Percentiles rank a stretch among this genome's conserved stretches.
Evolutionary conservation across 2,113 vertebrate genomes (phyloP).

Genomic region (Damaliscus lunatus): DNA sequence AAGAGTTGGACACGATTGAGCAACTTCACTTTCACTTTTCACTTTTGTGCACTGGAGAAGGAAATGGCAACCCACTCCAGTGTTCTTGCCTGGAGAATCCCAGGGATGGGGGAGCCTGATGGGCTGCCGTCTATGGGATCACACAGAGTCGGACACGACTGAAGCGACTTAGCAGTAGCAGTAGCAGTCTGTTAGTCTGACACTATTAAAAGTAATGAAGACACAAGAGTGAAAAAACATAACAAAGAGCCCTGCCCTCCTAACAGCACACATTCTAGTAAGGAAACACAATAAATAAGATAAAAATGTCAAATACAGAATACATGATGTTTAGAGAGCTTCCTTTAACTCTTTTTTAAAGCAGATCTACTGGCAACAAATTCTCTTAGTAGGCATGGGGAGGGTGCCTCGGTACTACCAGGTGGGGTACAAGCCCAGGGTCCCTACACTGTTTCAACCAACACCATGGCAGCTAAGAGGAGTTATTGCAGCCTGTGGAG

Average conservation of each 20-base stretch:
- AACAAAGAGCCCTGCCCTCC: background rate
- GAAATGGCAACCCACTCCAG: too few species aligned
- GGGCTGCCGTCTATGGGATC: too few species aligned
- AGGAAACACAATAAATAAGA: background rate
- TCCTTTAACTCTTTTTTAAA: background rate
- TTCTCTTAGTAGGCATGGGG: background rate
- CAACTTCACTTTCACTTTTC: too few species aligned
- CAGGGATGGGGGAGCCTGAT: too few species aligned
- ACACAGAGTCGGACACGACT: too few species aligned
- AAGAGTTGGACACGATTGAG: too few species aligned
- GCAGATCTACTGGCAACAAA: background rate
- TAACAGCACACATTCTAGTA: background rate
- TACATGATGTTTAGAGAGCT: background rate
- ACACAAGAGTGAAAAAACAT: background rate
- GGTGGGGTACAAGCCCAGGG: background rate
- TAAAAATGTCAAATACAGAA: background rate
- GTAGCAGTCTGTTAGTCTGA: background rate
- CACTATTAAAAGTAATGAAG: background rate
- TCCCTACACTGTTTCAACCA: background rate
- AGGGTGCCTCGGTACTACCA: background rate
- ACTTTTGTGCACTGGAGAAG: too few species aligned
- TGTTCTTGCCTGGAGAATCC: too few species aligned
- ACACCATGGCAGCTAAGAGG: too few species aligned
- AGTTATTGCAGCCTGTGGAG: background rate
- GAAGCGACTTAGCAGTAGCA: too few species aligned